Percentiles rank a stretch among this genome's conserved stretches.
Conservation (phyloP, 1,140 invertebrate species). For the Capitella teleta region DNA sequence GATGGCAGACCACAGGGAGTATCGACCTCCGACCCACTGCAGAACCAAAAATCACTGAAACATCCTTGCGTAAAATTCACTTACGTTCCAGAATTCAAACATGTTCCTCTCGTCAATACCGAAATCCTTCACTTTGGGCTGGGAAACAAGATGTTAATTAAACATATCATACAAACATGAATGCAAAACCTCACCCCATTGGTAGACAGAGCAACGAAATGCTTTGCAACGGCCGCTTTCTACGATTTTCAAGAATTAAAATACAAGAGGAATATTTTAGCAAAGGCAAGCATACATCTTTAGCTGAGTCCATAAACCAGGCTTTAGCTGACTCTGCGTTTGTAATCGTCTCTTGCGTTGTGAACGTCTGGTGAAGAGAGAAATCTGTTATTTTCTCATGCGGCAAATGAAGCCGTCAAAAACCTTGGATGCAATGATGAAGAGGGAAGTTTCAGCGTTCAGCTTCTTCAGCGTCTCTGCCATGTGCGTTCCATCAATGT, state of each 20-base stretch:
- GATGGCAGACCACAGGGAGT: conserved; percentile 97
- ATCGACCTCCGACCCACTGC: conserved; percentile 92
- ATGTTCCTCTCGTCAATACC: conserved; percentile 95
- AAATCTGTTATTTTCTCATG: no score
- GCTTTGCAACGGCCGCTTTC: conserved; percentile 69
- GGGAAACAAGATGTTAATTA: conserved; percentile 9
- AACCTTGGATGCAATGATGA: conserved; percentile 95
- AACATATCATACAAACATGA: not conserved
- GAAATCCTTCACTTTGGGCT: conserved; percentile 82
- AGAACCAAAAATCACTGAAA: conserved; percentile 10
- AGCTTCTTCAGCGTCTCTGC: conserved; percentile 85
- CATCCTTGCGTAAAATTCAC: conserved; percentile 15
- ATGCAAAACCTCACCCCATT: conserved; percentile 52
- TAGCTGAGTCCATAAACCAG: conserved; percentile 79
- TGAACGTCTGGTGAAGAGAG: conserved; percentile 63
- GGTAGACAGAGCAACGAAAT: conserved; percentile 97
- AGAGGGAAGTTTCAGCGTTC: conserved; percentile 84
- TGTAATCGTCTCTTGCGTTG: conserved; percentile 98
- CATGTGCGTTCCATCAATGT: conserved; percentile 97
- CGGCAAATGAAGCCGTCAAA: not conserved
- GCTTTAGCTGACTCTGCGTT: conserved; percentile 93
- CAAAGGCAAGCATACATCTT: conserved; percentile 59
- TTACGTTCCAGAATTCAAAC: conserved; percentile 97
- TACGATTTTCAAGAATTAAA: not conserved
- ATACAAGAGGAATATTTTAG: not conserved